Percentiles rank a stretch among this genome's conserved stretches.
Evolutionary conservation across 2,888 invertebrate species (phyloP).

Genomic region (Napeogenes sylphis): DNA sequence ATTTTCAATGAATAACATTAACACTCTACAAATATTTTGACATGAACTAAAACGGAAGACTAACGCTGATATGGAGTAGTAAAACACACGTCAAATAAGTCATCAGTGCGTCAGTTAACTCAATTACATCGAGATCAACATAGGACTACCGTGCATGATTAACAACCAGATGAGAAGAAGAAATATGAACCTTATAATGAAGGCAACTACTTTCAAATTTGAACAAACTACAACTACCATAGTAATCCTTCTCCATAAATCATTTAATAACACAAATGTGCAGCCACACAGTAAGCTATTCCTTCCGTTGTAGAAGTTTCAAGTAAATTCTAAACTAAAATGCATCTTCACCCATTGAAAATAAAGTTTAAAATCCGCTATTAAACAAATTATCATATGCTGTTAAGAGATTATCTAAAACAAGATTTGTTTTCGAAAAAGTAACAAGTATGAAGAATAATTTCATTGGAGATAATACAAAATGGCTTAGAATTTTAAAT

Average conservation of each 20-base stretch:
- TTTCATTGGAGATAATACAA: constrained; percentile 40
- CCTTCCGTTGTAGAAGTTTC: constrained; percentile 57
- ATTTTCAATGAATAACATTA: constrained; percentile 25
- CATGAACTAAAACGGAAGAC: constrained; percentile 36
- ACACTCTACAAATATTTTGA: constrained; percentile 37
- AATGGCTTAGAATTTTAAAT: constrained; percentile 36
- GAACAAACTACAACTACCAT: constrained; percentile 42
- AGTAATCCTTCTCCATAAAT: constrained; percentile 74
- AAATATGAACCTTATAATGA: constrained; percentile 47
- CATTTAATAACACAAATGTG: constrained; percentile 77
- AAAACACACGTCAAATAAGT: constrained; percentile 75
- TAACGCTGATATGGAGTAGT: constrained; percentile 42
- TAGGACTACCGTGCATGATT: constrained; percentile 72
- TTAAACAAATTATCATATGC: constrained; percentile 10
- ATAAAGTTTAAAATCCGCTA: constrained; percentile 16
- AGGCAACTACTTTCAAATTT: constrained; percentile 50
- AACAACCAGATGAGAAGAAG: constrained; percentile 43
- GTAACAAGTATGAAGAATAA: constrained; percentile 43
- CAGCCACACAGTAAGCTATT: constrained; percentile 74
- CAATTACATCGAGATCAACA: constrained; percentile 76
- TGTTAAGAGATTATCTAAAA: constrained; percentile 20
- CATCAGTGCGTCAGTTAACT: constrained; percentile 76
- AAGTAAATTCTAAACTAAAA: constrained; percentile 11
- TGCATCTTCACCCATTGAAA: constrained; percentile 1
- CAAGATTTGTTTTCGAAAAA: constrained; percentile 39